Evolutionary conservation across 2,113 vertebrate species (phyloP), one percentile per base, ranked within the genome.

Genomic region (Columba janthina): DNA sequence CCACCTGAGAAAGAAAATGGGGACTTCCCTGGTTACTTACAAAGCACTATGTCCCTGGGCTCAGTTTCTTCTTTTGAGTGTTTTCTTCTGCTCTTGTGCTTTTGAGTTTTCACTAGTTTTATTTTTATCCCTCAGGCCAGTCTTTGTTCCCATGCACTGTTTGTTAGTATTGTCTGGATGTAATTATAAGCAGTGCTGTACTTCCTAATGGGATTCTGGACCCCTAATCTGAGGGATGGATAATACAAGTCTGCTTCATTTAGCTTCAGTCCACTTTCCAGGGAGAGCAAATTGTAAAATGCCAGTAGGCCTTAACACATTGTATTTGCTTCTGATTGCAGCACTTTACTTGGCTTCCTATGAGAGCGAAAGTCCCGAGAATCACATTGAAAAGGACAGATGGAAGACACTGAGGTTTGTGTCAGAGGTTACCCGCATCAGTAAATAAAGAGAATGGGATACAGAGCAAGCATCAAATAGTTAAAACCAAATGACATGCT

Each of bases 361-460:
- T 28, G 99, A 99, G 82, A 99, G 99, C 4, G 99, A 99, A 96
- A 98, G 99, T 62, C 99, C 99, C 6, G 99, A 99, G 97, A 99
- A 99, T 97, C 98, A 99, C 93, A 91, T 98, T 96, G 99, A 99
- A 96, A 99, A 99, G 93, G 99, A 99, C 98, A 98, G 99, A 97
- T 99, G 99, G 99, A 99, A 99, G 98, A 98, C 98, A 90, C 98
- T 99, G 81, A 99, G 99, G 99, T 99, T 95, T 81, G 98, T 98
- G 77, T 92, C 87, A 88, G 75, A 79, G 88, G 83, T 89, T 71
- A 19, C 34, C 54, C 11, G 2, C 89, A 80, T 90, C 48, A 34
- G 15, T 87, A 56, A 53, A 73, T 88, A 82, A 64, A 31, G 26
- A 88, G 82, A 56, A 74, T 62, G 65, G 79, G 51, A 38, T 26